Evolutionary conservation across 2,888 invertebrate genomes (phyloP), one percentile per base, ranked within the genome.

Genomic region (Cabera pusaria): DNA sequence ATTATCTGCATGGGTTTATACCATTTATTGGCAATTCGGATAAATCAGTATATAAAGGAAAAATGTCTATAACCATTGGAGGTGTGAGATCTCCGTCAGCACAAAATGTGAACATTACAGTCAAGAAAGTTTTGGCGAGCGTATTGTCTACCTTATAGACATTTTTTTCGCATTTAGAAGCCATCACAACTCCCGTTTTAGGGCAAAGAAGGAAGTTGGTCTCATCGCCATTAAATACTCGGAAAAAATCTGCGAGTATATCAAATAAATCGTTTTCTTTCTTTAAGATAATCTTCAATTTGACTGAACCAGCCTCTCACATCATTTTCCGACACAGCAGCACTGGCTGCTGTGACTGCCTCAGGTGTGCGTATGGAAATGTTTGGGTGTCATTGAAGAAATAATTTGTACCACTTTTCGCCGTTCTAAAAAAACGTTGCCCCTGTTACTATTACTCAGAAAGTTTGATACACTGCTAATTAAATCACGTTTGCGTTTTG

Each of bases 101-200:
- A 3, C 59, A 49, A 58, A 76, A 76, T 6, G 72, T 69, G 39
- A 74, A 76, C 65, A 80, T 57, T 0, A 74, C 75, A 18, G 46
- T 49, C 3, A 78, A 44, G 9, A 58, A 60, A 2, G 56, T 48
- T 56, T 79, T 80, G 5, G 63, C 51, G 9, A 51, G 42, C 4
- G 67, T 61, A 19, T 64, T 59, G 24, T 72, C 73, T 9, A 78
- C 55, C 49, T 76, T 64, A 43, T 78, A 73, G 0, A 79, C 64
- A 43, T 73, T 67, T 50, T 26, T 60, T 20, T 52, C 43, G 21
- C 59, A 52, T 39, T 33, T 54, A 31, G 20, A 29, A 6, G 37
- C 20, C 1, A 63, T 22, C 33, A 63, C 63, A 6, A 33, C 25
- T n/a, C 53, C 49, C 18, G n/a, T 55, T 42, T 57, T 57, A 2